These are phyloP conservation scores for Thymallus thymallus DNA, from an alignment of 2,113 vertebrate genomes.

Conservation along the genomic window DNA sequence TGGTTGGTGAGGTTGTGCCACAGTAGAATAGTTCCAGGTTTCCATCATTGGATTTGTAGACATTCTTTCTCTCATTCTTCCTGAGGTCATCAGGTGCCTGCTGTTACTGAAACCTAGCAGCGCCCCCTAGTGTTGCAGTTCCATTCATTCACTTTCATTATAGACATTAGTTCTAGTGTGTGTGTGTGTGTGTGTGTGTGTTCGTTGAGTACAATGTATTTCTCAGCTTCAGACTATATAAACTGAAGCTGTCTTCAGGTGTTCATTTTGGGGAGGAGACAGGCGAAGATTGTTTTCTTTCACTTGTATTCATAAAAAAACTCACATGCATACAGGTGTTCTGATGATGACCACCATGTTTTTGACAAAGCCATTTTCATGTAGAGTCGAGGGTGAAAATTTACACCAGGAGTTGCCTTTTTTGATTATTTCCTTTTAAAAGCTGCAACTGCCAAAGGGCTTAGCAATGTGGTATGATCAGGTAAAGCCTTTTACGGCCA, in stretches of 20 bases:
- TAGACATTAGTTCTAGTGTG: constrained; percentile 43
- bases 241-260: background rate
- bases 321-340: background rate
- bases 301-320: too few relatives aligned
- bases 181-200: constrained; percentile 41
- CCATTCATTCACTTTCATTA: constrained; percentile 37
- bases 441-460: too few relatives aligned
- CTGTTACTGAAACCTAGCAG: constrained; percentile 36
- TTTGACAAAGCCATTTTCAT: background rate
- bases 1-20: constrained; percentile 63
- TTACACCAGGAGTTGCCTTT: too few relatives aligned
- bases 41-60: too few relatives aligned
- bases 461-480: background rate
- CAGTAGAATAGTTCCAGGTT: constrained; percentile 25
- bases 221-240: background rate
- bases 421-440: too few relatives aligned
- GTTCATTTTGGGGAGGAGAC: background rate
- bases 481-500: background rate
- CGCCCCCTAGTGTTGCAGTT: constrained; percentile 52
- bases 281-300: background rate
- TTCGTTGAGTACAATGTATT: constrained; percentile 11
- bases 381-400: too few relatives aligned
- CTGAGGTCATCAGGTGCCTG: constrained; percentile 62
- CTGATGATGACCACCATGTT: background rate
- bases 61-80: constrained; percentile 11